Conservation (phyloP, 1,140 invertebrate species). For the Pinna nobilis region DNA sequence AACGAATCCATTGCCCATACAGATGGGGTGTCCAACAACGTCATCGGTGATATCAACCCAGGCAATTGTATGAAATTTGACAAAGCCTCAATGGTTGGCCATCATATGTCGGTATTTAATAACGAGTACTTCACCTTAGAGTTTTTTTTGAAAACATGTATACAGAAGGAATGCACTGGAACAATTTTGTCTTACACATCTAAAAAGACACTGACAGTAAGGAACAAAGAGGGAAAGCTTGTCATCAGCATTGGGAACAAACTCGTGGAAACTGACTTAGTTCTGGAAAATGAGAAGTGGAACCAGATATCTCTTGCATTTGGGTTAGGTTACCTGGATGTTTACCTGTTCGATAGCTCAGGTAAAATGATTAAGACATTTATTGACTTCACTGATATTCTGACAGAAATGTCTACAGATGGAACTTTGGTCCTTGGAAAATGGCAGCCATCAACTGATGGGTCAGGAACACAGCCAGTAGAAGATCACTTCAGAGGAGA, state of each 20-base stretch:
- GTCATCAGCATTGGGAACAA: slow-evolving; percentile 27
- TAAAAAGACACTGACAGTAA: slow-evolving; percentile 33
- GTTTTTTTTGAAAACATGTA: slow-evolving; percentile 45
- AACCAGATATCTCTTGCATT: slow-evolving; percentile 40
- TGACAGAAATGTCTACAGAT: slow-evolving; percentile 16
- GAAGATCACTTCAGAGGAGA: slow-evolving; percentile 43
- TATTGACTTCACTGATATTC: background rate
- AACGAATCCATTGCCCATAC: background rate
- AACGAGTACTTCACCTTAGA: slow-evolving; percentile 36
- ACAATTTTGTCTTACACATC: slow-evolving; percentile 49
- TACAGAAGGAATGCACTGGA: slow-evolving; percentile 23
- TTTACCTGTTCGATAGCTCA: slow-evolving; percentile 16
- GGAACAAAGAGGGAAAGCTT: slow-evolving; percentile 24
- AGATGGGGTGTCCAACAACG: background rate
- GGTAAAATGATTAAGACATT: background rate
- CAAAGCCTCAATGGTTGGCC: slow-evolving; percentile 39
- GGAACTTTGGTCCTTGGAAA: slow-evolving; percentile 47
- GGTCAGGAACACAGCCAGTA: slow-evolving; percentile 21
- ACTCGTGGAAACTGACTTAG: slow-evolving; percentile 4
- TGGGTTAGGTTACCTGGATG: background rate
- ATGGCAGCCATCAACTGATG: slow-evolving; percentile 44
- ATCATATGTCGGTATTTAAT: slow-evolving; percentile 24
- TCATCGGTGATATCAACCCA: slow-evolving; percentile 19
- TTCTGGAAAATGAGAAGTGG: slow-evolving; percentile 41
- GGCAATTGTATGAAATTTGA: slow-evolving; percentile 39